These are phyloP conservation scores for Aix galericulata DNA, from an alignment of 2,113 vertebrate genomes.

Conservation along the genomic window DNA sequence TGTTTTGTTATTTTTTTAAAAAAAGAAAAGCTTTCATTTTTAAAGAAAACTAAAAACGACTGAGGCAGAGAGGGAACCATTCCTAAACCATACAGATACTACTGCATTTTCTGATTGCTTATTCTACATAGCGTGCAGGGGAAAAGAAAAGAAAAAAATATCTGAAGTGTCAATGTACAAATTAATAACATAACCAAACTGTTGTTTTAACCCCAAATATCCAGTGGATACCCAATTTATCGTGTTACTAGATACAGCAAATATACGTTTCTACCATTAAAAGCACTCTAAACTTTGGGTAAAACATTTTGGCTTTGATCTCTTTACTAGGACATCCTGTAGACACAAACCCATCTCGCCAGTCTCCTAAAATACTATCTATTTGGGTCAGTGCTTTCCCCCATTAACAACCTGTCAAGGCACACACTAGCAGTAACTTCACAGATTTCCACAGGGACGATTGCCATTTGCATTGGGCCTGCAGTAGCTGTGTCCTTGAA, in stretches of 20 bases:
- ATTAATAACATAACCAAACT: neutral
- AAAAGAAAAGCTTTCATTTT: neutral
- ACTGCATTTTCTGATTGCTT: neutral
- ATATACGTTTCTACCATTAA: neutral
- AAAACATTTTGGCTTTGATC: neutral
- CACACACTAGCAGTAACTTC: neutral
- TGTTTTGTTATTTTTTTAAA: neutral
- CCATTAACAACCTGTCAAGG: neutral
- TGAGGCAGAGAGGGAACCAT: neutral
- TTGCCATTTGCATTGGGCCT: neutral
- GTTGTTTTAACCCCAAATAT: neutral
- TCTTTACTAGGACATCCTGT: neutral
- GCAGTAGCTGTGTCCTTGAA: neutral
- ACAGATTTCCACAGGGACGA: neutral
- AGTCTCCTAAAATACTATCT: neutral
- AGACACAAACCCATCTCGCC: neutral
- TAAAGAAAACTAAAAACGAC: neutral
- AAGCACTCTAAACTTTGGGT: neutral
- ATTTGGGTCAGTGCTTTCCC: neutral
- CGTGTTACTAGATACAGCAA: neutral
- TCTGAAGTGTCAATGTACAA: neutral
- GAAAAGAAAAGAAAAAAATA: neutral
- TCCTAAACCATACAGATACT: neutral
- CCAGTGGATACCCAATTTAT: neutral
- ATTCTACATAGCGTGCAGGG: rapidly evolving